A percentile compares a stretch with the other conserved stretches of the same genome.
Conservation (phyloP, 2,888 invertebrate genomes). For the Hypomecis atomaria region DNA sequence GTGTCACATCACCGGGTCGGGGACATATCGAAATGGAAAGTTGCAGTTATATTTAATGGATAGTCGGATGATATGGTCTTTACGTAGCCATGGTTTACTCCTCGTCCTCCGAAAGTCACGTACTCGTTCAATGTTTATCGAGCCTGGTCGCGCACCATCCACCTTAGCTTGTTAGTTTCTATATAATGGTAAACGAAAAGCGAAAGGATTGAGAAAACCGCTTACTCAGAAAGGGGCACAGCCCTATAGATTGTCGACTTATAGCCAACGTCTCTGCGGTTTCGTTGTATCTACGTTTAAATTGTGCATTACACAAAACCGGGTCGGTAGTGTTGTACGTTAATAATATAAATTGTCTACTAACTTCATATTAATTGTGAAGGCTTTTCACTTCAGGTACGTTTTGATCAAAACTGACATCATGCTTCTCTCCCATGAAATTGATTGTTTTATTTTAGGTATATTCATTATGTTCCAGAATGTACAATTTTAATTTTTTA, state of each 20-base stretch:
- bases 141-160: no score
- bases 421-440: background rate
- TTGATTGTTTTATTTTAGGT: background rate
- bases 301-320: conserved; percentile 1
- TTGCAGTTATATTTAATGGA: no score
- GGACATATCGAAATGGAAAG: no score
- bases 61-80: no score
- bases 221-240: background rate
- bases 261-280: conserved; percentile 10
- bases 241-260: conserved; percentile 22
- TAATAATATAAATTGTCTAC: conserved; percentile 11
- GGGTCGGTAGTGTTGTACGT: conserved; percentile 9
- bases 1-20: no score
- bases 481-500: conserved; percentile 3
- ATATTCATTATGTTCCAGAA: conserved; percentile 6
- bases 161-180: no score
- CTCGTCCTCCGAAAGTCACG: no score
- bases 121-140: no score
- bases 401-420: background rate
- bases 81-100: no score
- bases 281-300: conserved; percentile 17
- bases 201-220: no score
- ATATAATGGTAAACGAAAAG: no score
- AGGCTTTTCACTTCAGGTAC: conserved; percentile 5
- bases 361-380: conserved; percentile 9